These are phyloP conservation scores for Pristionchus exspectatus DNA, from an alignment of 2,888 invertebrate genomes.

Conservation along the genomic window DNA sequence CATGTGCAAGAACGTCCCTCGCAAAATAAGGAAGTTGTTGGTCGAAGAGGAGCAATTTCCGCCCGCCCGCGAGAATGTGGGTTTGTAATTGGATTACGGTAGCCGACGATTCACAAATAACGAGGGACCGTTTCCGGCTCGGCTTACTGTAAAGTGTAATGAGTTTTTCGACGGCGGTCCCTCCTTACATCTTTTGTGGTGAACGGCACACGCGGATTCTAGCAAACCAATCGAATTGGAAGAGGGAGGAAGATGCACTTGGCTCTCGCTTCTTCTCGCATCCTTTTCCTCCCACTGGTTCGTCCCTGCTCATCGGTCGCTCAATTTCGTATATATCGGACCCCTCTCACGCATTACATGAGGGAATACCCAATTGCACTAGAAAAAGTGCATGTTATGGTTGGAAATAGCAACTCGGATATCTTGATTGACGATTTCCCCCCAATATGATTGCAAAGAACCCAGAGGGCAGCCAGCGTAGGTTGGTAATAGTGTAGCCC, in stretches of 20 bases:
- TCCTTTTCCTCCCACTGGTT: neutral
- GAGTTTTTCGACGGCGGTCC: neutral
- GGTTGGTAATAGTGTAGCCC: neutral
- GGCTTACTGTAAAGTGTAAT: slow-evolving; percentile 19
- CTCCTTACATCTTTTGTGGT: neutral
- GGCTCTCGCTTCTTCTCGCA: neutral
- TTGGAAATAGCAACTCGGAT: neutral
- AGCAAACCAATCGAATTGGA: neutral
- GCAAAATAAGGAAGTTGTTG: slow-evolving; percentile 6
- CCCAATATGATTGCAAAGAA: neutral
- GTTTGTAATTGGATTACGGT: slow-evolving; percentile 23
- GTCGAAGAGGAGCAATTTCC: neutral
- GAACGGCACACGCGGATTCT: neutral
- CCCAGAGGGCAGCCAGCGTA: neutral
- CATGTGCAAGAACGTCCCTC: neutral
- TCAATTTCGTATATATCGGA: neutral
- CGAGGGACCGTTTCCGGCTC: neutral
- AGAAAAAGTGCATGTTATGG: neutral
- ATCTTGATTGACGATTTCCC: neutral
- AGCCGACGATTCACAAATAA: neutral
- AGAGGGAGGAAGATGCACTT: neutral
- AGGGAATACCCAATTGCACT: slow-evolving; percentile 1
- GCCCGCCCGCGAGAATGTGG: neutral
- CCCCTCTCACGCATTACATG: neutral
- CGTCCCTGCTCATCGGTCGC: neutral